phyloP scores from a whole-genome alignment of 1,140 invertebrate genomes.

The Capitella teleta region DNA sequence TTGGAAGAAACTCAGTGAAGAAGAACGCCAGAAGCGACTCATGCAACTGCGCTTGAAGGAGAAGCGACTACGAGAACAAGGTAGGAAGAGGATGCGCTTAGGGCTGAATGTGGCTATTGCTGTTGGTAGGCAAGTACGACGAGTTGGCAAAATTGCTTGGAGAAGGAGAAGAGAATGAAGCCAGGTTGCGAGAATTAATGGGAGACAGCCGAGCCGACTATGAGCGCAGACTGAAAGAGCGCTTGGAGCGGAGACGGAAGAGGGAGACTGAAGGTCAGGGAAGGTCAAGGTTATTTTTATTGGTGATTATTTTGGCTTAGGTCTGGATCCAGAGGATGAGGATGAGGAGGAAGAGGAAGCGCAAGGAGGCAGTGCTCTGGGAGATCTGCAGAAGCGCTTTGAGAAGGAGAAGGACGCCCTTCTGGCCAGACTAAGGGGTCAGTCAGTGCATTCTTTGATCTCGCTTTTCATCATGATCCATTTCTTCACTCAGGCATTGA shows the following conservation, averaged over 20 bases:
- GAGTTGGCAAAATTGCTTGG: conserved; percentile 25
- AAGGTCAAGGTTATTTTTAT: background rate
- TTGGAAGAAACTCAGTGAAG: conserved; percentile 25
- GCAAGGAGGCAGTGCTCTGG: conserved; percentile 22
- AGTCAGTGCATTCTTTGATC: background rate
- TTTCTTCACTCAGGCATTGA: background rate
- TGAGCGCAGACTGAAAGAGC: conserved; percentile 23
- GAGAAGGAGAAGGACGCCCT: conserved; percentile 19
- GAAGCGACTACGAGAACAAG: conserved; percentile 22
- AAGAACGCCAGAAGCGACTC: conserved; percentile 25
- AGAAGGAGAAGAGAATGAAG: conserved; percentile 9
- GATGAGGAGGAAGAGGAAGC: conserved; percentile 28
- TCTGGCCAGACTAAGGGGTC: conserved; percentile 15
- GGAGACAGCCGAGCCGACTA: conserved; percentile 24
- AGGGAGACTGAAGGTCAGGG: background rate
- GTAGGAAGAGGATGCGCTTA: conserved; percentile 1
- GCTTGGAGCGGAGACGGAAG: conserved; percentile 18
- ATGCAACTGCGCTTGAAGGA: conserved; percentile 29
- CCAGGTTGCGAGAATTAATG: conserved; percentile 19
- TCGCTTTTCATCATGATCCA: background rate
- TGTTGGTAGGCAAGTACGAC: conserved; percentile 16
- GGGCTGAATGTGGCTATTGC: background rate
- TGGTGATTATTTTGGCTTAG: too few species aligned
- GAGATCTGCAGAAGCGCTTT: conserved; percentile 23
- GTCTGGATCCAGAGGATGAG: too few species aligned